phyloP scores from a whole-genome alignment of 1,140 invertebrate species.

The Andrena cerasifolii region DNA sequence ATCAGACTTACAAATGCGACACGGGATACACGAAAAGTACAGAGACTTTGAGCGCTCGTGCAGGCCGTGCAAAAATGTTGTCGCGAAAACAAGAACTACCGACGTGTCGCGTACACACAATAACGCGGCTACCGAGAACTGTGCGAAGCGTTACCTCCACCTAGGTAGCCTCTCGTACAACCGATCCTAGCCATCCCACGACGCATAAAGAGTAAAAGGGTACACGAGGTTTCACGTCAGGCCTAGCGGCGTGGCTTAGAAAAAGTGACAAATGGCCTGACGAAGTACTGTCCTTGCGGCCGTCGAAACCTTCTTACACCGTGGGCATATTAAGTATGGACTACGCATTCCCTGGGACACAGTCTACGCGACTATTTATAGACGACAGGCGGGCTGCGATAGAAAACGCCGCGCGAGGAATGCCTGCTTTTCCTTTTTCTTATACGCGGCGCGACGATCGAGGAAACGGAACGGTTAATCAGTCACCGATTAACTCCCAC shows the following conservation, averaged over 20 bases:
- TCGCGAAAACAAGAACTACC: constrained; percentile 23
- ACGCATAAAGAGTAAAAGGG: constrained; percentile 31
- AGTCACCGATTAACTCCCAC: not conserved
- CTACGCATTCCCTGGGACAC: constrained; percentile 24
- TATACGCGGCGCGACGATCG: not conserved
- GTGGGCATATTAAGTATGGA: constrained; percentile 43
- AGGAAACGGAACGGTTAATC: constrained; percentile 4
- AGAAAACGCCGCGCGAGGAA: constrained; percentile 14
- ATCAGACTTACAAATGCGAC: too few species aligned
- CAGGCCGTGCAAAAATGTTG: not conserved
- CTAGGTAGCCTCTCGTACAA: constrained; percentile 8
- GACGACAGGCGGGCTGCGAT: constrained; percentile 22
- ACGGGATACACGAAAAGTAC: too few species aligned
- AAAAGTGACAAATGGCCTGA: constrained; percentile 50
- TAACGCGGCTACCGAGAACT: constrained; percentile 27
- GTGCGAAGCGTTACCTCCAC: constrained; percentile 30
- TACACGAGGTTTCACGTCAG: constrained; percentile 43
- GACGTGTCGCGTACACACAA: not conserved
- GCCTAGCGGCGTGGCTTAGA: constrained; percentile 24
- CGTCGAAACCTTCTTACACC: constrained; percentile 42
- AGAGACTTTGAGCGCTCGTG: not conserved
- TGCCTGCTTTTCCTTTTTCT: not conserved
- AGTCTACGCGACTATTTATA: constrained; percentile 37
- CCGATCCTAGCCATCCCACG: constrained; percentile 13
- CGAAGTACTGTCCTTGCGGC: constrained; percentile 43